Percentiles rank a stretch among this genome's conserved stretches.
phyloP scores from a whole-genome alignment of 2,888 invertebrate genomes.

The Formica aserva region DNA sequence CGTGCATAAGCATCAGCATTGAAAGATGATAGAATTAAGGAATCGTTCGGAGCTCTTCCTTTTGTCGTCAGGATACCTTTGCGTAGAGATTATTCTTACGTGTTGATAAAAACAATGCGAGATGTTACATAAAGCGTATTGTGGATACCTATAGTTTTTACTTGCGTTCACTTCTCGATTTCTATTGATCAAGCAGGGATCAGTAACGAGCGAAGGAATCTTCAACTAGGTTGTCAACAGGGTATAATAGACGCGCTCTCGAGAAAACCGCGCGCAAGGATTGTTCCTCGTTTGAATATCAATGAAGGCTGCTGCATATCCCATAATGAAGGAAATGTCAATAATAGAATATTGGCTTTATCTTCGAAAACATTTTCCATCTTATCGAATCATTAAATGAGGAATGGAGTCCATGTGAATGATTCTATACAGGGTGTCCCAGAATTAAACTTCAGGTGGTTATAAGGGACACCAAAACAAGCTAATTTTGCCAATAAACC shows the following conservation, averaged over 20 bases:
- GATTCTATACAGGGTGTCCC: neutral
- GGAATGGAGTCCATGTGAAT: neutral
- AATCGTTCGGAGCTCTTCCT: neutral
- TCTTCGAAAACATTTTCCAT: constrained; percentile 5
- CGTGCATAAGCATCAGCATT: neutral
- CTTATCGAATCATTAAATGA: neutral
- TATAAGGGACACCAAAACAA: too few relatives aligned
- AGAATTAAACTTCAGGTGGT: too few relatives aligned
- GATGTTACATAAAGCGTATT: neutral
- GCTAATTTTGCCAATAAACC: too few relatives aligned
- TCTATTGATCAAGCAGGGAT: neutral
- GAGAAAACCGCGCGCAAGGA: constrained; percentile 13
- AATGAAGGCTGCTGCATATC: constrained; percentile 20
- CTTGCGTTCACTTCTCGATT: neutral
- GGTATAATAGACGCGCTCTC: neutral
- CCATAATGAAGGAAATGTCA: constrained; percentile 23
- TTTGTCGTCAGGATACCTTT: neutral
- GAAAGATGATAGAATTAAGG: neutral
- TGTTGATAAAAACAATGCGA: neutral
- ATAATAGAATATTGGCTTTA: constrained; percentile 20
- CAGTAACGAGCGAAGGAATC: neutral
- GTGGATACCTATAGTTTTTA: neutral
- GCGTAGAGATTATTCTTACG: neutral
- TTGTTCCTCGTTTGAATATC: constrained; percentile 41
- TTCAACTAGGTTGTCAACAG: constrained; percentile 2